phyloP scores from a whole-genome alignment of 2,113 vertebrate genomes.

The Brachionichthys hirsutus region DNA sequence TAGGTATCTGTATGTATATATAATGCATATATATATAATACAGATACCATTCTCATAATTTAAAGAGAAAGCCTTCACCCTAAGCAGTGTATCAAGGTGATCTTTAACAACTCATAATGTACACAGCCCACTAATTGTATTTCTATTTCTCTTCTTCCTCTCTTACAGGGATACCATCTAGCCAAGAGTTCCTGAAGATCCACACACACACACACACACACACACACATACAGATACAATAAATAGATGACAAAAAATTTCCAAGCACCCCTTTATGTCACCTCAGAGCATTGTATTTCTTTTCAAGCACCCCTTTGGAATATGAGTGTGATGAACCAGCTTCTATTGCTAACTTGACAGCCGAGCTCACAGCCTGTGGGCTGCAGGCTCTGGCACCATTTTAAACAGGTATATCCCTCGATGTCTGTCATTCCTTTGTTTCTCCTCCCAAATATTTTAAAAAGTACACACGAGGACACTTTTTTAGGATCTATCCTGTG shows the following conservation, averaged over 20 bases:
- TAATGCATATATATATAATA: conserved; percentile 21
- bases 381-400: conserved; percentile 29
- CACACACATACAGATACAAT: conserved; percentile 21
- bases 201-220: background rate
- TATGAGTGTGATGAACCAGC: conserved; percentile 41
- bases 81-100: no score
- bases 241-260: conserved; percentile 51
- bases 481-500: conserved; percentile 1
- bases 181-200: conserved; percentile 38
- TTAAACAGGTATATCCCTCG: conserved; percentile 29
- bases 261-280: conserved; percentile 55
- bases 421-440: conserved; percentile 28
- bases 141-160: conserved; percentile 33
- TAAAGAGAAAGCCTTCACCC: background rate
- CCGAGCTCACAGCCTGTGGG: conserved; percentile 31
- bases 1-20: conserved; percentile 32
- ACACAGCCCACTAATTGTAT: conserved; percentile 22
- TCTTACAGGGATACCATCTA: conserved; percentile 69
- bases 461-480: conserved; percentile 1
- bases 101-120: no score
- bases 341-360: conserved; percentile 50
- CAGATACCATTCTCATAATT: conserved; percentile 4
- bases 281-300: conserved; percentile 62
- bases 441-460: conserved; percentile 7
- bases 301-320: conserved; percentile 47